Evolutionary conservation across 2,888 invertebrate genomes (phyloP).

Genomic region (Xanthorhoe spadicearia): DNA sequence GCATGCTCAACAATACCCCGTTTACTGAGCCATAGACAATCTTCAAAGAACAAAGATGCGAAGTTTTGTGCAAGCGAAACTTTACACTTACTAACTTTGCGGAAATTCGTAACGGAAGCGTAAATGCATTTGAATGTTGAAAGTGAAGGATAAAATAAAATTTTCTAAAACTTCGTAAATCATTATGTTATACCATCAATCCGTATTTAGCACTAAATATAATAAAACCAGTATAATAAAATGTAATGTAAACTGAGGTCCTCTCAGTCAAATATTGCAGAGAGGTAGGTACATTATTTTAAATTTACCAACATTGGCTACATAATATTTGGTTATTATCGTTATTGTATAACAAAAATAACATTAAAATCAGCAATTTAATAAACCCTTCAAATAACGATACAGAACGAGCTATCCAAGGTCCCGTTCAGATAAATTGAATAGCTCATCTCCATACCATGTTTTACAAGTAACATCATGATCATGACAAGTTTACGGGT

Average conservation of each 20-base stretch:
- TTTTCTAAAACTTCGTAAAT: neutral
- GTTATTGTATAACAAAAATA: too few relatives aligned
- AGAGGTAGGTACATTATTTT: too few relatives aligned
- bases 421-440: constrained; percentile 10
- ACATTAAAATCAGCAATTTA: neutral
- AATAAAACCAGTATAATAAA: too few relatives aligned
- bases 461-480: constrained; percentile 21
- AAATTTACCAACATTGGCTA: too few relatives aligned
- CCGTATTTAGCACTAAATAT: too few relatives aligned
- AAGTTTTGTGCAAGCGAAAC: constrained; percentile 10
- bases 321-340: too few relatives aligned
- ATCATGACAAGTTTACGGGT: constrained; percentile 34
- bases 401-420: neutral
- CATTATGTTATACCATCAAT: too few relatives aligned
- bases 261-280: neutral
- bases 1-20: constrained; percentile 8
- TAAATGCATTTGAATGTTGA: neutral
- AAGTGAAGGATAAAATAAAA: neutral
- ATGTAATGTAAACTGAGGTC: too few relatives aligned
- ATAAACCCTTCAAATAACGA: neutral
- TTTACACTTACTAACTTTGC: neutral
- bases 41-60: neutral
- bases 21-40: constrained; percentile 8
- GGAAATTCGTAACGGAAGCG: neutral
- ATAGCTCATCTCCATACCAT: constrained; percentile 12